phyloP scores from a whole-genome alignment of 2,113 vertebrate species.

The Gadus chalcogrammus region DNA sequence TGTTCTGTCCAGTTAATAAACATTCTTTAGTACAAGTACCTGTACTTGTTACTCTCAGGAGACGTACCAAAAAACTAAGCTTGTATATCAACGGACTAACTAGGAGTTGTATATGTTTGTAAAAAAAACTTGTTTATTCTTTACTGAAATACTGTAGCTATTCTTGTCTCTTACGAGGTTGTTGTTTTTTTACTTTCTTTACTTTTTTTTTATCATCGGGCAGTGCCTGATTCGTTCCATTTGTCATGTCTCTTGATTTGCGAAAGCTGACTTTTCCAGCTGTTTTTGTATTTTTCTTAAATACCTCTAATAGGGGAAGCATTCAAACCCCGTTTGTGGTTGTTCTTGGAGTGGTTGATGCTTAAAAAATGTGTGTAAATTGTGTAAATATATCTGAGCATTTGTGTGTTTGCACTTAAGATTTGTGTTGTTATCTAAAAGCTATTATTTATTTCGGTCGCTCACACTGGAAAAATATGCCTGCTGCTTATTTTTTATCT shows the following conservation, averaged over 20 bases:
- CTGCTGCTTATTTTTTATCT: constrained; percentile 39
- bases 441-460: constrained; percentile 73
- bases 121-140: constrained; percentile 62
- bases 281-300: neutral
- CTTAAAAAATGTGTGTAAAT: constrained; percentile 59
- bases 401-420: constrained; percentile 68
- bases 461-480: constrained; percentile 61
- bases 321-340: neutral
- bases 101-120: constrained; percentile 75
- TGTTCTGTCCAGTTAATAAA: constrained; percentile 90
- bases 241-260: neutral
- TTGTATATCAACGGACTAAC: constrained; percentile 63
- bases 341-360: constrained; percentile 37
- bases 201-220: constrained; percentile 52
- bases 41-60: constrained; percentile 23
- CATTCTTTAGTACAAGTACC: neutral
- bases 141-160: constrained; percentile 72
- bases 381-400: constrained; percentile 65
- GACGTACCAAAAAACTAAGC: constrained; percentile 37
- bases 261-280: no score
- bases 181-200: no score
- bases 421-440: constrained; percentile 49
- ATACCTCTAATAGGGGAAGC: neutral
- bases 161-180: constrained; percentile 36
- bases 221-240: constrained; percentile 72